Evolutionary conservation across 2,888 invertebrate genomes (phyloP).

Genomic region (Polyploca ridens): DNA sequence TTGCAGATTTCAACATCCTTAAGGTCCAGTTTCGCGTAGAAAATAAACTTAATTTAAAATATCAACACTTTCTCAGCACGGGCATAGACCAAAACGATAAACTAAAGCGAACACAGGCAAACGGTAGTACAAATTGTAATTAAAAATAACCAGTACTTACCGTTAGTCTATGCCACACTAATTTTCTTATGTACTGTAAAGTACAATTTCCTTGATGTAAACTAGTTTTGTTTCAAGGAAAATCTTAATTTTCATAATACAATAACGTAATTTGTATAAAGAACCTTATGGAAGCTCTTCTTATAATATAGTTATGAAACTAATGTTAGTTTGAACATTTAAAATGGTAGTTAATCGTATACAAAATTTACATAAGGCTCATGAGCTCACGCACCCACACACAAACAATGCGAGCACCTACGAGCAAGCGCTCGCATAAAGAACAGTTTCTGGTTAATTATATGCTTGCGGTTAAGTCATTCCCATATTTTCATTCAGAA

Average conservation of each 20-base stretch:
- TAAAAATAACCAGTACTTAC: background rate
- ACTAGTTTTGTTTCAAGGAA: background rate
- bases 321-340: no score
- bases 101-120: background rate
- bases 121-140: background rate
- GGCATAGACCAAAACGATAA: background rate
- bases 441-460: no score
- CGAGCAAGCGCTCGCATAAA: no score
- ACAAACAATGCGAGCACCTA: no score
- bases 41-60: background rate
- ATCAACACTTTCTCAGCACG: background rate
- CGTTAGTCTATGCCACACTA: background rate
- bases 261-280: background rate
- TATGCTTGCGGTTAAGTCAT: constrained; percentile 14
- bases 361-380: background rate
- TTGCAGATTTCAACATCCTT: no score
- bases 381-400: no score
- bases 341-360: no score
- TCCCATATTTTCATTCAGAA: constrained; percentile 30
- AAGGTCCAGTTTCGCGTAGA: no score
- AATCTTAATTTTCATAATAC: background rate
- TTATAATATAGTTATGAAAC: background rate
- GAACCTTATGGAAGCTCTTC: background rate
- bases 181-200: background rate
- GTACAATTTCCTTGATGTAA: background rate